Evolutionary conservation across 2,888 invertebrate genomes (phyloP).

Genomic region (Mesorhabditis spiculigera): DNA sequence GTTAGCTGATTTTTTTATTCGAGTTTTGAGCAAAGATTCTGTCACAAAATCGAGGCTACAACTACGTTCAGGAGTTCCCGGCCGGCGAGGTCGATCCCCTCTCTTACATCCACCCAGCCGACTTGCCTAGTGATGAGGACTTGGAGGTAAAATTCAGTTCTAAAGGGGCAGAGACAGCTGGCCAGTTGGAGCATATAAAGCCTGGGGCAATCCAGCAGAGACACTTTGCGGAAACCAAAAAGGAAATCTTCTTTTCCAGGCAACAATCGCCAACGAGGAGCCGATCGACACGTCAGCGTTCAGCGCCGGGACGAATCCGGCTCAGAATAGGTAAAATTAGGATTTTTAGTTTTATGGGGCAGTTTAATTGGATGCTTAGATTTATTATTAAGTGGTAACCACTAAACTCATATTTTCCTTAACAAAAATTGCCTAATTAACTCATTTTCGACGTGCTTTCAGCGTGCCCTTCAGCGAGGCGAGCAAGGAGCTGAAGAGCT

Average conservation of each 20-base stretch:
- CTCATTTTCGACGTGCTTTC: not conserved
- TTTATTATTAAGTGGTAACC: no score
- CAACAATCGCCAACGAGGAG: not conserved
- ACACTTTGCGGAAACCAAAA: no score
- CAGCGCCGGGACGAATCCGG: not conserved
- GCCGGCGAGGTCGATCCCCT: not conserved
- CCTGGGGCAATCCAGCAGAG: no score
- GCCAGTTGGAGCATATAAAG: no score
- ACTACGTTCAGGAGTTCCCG: not conserved
- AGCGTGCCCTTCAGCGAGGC: conserved; percentile 1
- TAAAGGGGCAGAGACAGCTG: no score
- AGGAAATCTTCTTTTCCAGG: not conserved
- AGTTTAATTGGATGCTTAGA: no score
- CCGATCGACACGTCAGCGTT: not conserved
- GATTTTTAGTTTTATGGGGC: no score
- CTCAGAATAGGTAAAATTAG: not conserved
- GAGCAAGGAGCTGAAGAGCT: not conserved
- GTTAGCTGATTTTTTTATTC: not conserved
- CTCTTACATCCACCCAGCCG: not conserved
- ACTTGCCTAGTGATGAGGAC: not conserved
- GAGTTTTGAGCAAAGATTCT: not conserved
- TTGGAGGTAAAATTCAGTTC: not conserved
- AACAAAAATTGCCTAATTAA: no score
- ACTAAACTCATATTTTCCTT: no score
- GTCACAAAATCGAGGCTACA: no score